Conservation (phyloP, 1,140 invertebrate genomes). For the Pachyrhynchus sulphureomaculatus region DNA sequence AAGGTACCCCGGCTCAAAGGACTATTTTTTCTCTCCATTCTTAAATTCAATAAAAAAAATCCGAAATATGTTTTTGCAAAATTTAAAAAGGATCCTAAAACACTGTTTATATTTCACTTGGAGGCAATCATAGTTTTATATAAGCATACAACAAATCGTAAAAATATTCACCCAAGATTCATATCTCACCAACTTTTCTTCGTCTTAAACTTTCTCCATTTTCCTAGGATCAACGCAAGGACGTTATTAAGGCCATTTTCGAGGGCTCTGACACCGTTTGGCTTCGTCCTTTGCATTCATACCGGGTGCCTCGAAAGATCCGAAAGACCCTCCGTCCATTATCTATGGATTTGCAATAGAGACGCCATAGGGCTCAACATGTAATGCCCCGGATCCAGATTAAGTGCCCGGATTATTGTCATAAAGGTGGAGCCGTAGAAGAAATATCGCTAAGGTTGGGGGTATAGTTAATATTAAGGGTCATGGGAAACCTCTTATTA, state of each 20-base stretch:
- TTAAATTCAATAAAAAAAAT: too few relatives aligned
- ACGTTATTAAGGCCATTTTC: constrained; percentile 21
- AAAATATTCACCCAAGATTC: too few relatives aligned
- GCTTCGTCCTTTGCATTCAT: constrained; percentile 18
- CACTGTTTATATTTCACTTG: too few relatives aligned
- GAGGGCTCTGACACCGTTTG: neutral
- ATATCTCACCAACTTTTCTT: neutral
- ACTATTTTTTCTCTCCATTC: too few relatives aligned
- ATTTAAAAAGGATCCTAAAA: too few relatives aligned
- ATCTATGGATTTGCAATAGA: constrained; percentile 30
- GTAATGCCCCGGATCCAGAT: constrained; percentile 32
- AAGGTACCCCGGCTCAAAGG: too few relatives aligned
- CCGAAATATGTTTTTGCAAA: too few relatives aligned
- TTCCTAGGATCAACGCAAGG: constrained; percentile 13
- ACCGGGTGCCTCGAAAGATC: neutral
- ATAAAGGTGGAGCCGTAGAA: constrained; percentile 21
- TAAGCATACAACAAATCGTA: too few relatives aligned
- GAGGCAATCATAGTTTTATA: too few relatives aligned
- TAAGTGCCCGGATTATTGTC: constrained; percentile 32
- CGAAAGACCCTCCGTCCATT: constrained; percentile 10
- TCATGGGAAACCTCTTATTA: neutral
- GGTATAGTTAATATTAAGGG: neutral
- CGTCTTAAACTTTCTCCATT: constrained; percentile 5
- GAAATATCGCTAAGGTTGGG: constrained; percentile 13
- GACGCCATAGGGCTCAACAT: constrained; percentile 13